A percentile compares a stretch with the other conserved stretches of the same genome.
These are phyloP conservation scores for Eupithecia subfuscata DNA, from an alignment of 2,888 invertebrate species.

Conservation along the genomic window DNA sequence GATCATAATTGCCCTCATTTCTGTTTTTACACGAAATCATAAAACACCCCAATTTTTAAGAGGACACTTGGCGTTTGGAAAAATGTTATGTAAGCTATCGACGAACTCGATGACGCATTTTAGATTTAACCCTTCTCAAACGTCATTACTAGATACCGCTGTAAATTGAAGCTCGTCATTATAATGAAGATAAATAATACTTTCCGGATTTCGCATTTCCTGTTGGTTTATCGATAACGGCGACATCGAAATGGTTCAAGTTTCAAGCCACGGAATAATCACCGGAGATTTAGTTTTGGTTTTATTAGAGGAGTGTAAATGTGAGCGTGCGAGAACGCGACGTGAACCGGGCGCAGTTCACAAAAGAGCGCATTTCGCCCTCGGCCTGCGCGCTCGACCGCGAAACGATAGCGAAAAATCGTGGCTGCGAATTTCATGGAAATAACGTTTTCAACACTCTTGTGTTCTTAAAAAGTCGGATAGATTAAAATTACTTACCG, in stretches of 20 bases:
- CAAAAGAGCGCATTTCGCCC: constrained; percentile 33
- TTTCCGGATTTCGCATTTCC: background rate
- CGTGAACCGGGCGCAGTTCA: constrained; percentile 28
- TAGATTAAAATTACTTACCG: background rate
- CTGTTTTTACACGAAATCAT: constrained; percentile 45
- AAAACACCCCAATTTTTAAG: constrained; percentile 27
- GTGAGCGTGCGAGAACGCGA: constrained; percentile 16
- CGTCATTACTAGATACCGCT: constrained; percentile 3
- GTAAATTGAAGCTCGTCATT: background rate
- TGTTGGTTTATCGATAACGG: background rate
- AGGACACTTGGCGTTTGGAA: constrained; percentile 15
- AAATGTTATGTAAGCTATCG: constrained; percentile 15
- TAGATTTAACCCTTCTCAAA: constrained; percentile 27
- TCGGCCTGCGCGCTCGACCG: constrained; percentile 42
- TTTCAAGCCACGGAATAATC: background rate
- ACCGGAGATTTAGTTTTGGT: constrained; percentile 18
- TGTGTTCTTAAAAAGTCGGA: constrained; percentile 1
- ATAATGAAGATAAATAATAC: background rate
- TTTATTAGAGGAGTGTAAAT: constrained; percentile 9
- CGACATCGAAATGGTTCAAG: background rate
- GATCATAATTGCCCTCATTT: constrained; percentile 47
- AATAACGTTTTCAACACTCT: constrained; percentile 10
- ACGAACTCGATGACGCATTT: constrained; percentile 11
- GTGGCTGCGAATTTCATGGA: constrained; percentile 47
- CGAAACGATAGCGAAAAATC: constrained; percentile 54